These are phyloP conservation scores for Spermophilus dauricus DNA, from an alignment of 2,113 vertebrate species.

Conservation along the genomic window DNA sequence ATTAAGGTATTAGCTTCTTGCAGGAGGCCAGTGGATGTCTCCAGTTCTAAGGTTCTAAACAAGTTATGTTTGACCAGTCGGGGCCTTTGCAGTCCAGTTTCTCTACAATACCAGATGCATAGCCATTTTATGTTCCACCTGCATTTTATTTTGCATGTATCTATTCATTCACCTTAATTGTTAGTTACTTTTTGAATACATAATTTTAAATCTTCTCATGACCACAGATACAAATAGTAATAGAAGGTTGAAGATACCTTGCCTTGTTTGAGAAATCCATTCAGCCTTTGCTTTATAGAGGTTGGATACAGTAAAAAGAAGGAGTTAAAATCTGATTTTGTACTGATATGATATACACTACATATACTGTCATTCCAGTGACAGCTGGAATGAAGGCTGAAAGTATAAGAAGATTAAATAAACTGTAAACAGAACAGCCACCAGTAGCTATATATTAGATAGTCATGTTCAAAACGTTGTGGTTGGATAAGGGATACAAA, in stretches of 20 bases:
- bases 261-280: not conserved
- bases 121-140: not conserved
- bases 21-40: accelerated
- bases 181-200: not conserved
- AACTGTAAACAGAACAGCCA: not conserved
- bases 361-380: not conserved
- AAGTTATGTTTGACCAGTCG: not conserved
- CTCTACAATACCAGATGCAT: not conserved
- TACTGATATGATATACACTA: not conserved
- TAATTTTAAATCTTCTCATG: not conserved
- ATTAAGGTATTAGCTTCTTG: not conserved
- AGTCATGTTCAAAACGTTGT: not conserved
- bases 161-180: not conserved
- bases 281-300: not conserved
- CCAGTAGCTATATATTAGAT: not conserved
- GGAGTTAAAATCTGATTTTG: not conserved
- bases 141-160: not conserved
- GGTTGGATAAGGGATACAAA: not conserved
- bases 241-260: not conserved
- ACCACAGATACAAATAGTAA: not conserved
- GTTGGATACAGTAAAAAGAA: not conserved
- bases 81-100: not conserved
- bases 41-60: not conserved
- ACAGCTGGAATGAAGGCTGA: not conserved
- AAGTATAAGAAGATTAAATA: not conserved